Percentiles rank a stretch among this genome's conserved stretches.
These are phyloP conservation scores for Antheraea yamamai DNA, from an alignment of 2,888 invertebrate genomes.

Conservation along the genomic window DNA sequence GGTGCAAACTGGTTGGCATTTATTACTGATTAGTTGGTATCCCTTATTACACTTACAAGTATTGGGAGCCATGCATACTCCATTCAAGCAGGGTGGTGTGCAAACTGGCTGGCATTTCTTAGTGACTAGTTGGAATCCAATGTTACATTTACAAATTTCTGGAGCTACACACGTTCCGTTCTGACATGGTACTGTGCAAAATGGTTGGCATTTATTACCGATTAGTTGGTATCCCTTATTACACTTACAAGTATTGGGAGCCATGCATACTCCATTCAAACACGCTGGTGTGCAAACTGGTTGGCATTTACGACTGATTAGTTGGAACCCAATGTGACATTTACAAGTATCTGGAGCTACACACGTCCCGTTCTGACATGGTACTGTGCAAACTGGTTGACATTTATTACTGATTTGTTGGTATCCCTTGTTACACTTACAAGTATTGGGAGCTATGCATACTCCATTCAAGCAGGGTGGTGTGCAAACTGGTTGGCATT, in stretches of 20 bases:
- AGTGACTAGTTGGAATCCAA: constrained; percentile 20
- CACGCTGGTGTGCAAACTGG: neutral
- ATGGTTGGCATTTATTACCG: constrained; percentile 41
- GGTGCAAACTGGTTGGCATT: constrained; percentile 4
- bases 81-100: constrained; percentile 19
- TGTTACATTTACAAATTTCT: constrained; percentile 6
- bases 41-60: constrained; percentile 23
- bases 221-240: constrained; percentile 12
- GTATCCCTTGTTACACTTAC: constrained; percentile 29
- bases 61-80: constrained; percentile 26
- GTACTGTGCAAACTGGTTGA: constrained; percentile 37
- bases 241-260: constrained; percentile 3
- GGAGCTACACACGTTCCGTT: constrained; percentile 44
- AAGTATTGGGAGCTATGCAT: constrained; percentile 16
- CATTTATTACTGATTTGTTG: constrained; percentile 23
- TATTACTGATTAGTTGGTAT: neutral
- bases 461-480: constrained; percentile 11
- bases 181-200: constrained; percentile 46
- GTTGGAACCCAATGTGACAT: neutral
- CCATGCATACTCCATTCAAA: neutral
- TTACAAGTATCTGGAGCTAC: too few species aligned
- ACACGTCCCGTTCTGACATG: too few species aligned
- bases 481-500: constrained; percentile 14
- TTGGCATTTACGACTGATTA: constrained; percentile 1
- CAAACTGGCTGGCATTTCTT: constrained; percentile 27